A percentile compares a stretch with the other conserved stretches of the same genome.
These are phyloP conservation scores for Fukomys damarensis DNA, from an alignment of 2,113 vertebrate species.

Conservation along the genomic window DNA sequence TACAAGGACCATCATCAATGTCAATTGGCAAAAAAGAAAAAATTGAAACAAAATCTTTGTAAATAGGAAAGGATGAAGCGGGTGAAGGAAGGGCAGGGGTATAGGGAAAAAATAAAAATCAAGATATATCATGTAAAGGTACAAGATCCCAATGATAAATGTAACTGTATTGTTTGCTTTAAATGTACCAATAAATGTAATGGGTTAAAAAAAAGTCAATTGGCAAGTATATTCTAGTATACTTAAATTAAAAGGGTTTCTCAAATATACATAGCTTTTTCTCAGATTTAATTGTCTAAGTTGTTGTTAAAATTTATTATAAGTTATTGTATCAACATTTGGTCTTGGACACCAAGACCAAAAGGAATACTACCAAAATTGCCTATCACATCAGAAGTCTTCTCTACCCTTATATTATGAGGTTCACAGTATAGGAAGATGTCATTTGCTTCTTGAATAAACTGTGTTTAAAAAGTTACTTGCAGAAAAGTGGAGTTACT, in stretches of 20 bases:
- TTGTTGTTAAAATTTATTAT: constrained; percentile 74
- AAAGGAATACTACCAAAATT: background rate
- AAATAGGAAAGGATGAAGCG: too few relatives aligned
- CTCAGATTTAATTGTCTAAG: constrained; percentile 44
- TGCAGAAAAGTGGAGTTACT: constrained; percentile 63
- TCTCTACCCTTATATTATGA: background rate
- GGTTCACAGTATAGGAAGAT: background rate
- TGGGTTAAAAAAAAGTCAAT: too few relatives aligned
- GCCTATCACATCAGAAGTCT: background rate
- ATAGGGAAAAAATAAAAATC: too few relatives aligned
- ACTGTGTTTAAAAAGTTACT: constrained; percentile 64
- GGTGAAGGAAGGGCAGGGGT: too few relatives aligned
- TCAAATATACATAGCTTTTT: background rate
- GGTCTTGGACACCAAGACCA: background rate
- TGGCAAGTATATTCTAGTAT: background rate
- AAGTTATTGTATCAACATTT: background rate
- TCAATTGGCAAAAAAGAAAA: background rate
- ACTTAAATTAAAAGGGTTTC: background rate
- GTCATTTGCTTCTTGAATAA: background rate
- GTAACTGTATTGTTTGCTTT: too few relatives aligned
- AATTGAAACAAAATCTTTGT: too few relatives aligned
- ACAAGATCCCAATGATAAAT: too few relatives aligned
- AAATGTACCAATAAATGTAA: too few relatives aligned
- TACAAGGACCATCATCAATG: background rate
- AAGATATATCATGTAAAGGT: too few relatives aligned